Evolutionary conservation across 2,888 invertebrate genomes (phyloP), one percentile per base, ranked within the genome.

Genomic region (Sussaba pulchella): DNA sequence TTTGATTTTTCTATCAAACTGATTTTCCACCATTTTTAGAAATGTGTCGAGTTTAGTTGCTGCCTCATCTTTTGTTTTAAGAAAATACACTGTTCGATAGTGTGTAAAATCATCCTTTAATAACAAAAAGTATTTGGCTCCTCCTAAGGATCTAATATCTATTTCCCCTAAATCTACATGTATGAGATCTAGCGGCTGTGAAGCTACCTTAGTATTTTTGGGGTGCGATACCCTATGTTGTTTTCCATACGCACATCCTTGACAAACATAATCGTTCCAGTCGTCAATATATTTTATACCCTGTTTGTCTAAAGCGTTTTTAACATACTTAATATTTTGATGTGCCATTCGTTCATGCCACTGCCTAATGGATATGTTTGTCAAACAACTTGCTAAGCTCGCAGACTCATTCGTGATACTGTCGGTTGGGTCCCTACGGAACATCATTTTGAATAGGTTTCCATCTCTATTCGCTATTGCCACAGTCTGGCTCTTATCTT

Each of bases 161-260:
- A 88, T 86, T 69, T 88, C 87, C 21, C 87, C 73, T 36, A 88
- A 69, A 67, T 88, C 88, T 19, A 88, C 87, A 77, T 88, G 88
- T 70, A 88, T 66, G n/a, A 84, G 9, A 59, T 89, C 87, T 19
- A 87, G 57, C 12, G 78, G 47, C 47, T 73, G 59, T 67, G 78
- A 47, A 41, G 88, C 83, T 69, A 85, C 78, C 17, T 85, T 85
- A 2, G 31, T 14, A 73, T 88, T 88, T 74, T 12, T 81, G 1
- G 85, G 85, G 79, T 88, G 85, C 36, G 85, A 85, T 21, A 83
- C 78, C 24, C 74, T 67, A 77, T 88, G 84, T 26, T 87, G 85
- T 14, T 87, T 87, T 9, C 87, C 87, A 72, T 85, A 86, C 2
- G 43, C 67, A 71, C 87, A 87, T 14, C 85, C 85, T 43, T 63